Percentiles rank a stretch among this genome's conserved stretches.
Conservation (phyloP, 1,140 invertebrate genomes). For the Radopholus similis region DNA sequence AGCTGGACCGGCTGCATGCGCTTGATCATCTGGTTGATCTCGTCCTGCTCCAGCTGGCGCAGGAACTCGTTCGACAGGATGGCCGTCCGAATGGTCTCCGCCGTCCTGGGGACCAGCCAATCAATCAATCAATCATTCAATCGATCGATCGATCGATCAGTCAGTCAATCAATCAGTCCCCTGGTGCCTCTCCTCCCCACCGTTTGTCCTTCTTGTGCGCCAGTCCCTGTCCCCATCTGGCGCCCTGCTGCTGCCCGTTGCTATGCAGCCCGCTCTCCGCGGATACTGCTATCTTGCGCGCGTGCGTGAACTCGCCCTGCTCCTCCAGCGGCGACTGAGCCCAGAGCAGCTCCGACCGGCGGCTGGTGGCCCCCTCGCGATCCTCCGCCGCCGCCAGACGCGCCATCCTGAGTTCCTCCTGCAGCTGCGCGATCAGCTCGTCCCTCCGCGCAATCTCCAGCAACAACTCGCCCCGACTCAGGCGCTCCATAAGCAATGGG, state of each 20-base stretch:
- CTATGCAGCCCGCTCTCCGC: slow-evolving; percentile 32
- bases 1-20: slow-evolving; percentile 36
- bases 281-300: slow-evolving; percentile 43
- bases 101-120: slow-evolving; percentile 33
- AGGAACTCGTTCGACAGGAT: slow-evolving; percentile 44
- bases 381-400: background rate
- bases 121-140: slow-evolving; percentile 24
- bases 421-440: slow-evolving; percentile 13
- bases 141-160: slow-evolving; percentile 16
- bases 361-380: background rate
- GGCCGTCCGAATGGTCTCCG: slow-evolving; percentile 38
- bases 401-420: slow-evolving; percentile 13
- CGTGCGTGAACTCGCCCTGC: slow-evolving; percentile 29
- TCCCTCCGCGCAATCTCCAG: slow-evolving; percentile 23
- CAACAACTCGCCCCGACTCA: slow-evolving; percentile 21
- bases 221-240: slow-evolving; percentile 8
- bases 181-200: slow-evolving; percentile 19
- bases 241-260: slow-evolving; percentile 3
- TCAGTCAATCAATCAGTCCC: slow-evolving; percentile 16
- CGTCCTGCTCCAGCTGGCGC: slow-evolving; percentile 35
- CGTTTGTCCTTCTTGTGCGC: slow-evolving; percentile 32
- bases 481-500: slow-evolving; percentile 7
- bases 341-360: background rate
- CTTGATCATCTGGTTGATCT: slow-evolving; percentile 45
- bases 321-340: slow-evolving; percentile 4